Percentiles rank a stretch among this genome's conserved stretches.
These are phyloP conservation scores for Calameuta filiformis DNA, from an alignment of 2,888 invertebrate genomes.

Conservation along the genomic window DNA sequence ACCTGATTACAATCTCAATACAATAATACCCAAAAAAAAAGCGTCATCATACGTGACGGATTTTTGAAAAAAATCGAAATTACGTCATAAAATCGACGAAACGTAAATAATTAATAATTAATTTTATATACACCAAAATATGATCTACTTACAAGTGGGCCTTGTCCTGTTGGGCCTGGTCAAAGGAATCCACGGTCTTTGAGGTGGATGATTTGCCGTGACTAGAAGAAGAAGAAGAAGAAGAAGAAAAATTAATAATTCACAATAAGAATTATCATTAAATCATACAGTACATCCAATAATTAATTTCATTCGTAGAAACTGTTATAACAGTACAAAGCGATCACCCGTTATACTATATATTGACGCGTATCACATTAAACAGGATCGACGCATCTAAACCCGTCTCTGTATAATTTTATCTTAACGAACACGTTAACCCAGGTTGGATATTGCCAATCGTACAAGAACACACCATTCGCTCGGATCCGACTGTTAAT, in stretches of 20 bases:
- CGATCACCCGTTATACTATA: background rate
- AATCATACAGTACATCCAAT: background rate
- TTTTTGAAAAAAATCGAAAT: background rate
- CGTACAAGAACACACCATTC: background rate
- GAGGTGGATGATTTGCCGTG: constrained; percentile 89
- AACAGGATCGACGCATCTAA: background rate
- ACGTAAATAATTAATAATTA: background rate
- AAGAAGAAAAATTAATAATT: background rate
- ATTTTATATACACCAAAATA: background rate
- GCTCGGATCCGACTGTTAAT: background rate
- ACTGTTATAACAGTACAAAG: background rate
- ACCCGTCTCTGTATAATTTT: background rate
- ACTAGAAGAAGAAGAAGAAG: constrained; percentile 76
- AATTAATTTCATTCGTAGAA: background rate
- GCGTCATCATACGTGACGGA: background rate
- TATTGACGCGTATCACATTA: background rate
- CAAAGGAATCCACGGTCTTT: constrained; percentile 94
- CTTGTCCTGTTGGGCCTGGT: constrained; percentile 88
- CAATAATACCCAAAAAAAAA: background rate
- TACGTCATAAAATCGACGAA: background rate
- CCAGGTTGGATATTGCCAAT: background rate
- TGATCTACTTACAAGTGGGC: constrained; percentile 84
- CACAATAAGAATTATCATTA: background rate
- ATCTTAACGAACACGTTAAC: background rate
- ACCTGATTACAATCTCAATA: background rate